Percentiles rank a stretch among this genome's conserved stretches.
Conservation (phyloP, 1,140 invertebrate species). For the Caenorhabditis inopinata region DNA sequence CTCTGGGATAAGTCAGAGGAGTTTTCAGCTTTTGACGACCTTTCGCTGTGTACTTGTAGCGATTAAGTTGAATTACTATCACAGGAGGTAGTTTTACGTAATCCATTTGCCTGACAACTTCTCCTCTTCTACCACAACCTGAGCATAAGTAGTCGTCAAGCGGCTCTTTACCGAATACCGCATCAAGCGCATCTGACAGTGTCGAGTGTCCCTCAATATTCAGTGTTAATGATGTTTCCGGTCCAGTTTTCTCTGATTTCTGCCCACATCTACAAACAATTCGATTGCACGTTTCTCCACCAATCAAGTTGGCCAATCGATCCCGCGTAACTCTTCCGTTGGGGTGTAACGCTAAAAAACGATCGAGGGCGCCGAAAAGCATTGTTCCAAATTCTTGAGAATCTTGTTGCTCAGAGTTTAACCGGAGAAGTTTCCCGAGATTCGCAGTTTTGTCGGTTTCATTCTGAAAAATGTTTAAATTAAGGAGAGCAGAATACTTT, state of each 20-base stretch:
- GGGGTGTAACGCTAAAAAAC: conserved; percentile 53
- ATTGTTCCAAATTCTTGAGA: conserved; percentile 62
- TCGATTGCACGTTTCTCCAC: not conserved
- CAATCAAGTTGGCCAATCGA: conserved; percentile 18
- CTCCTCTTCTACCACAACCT: conserved; percentile 47
- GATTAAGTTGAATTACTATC: conserved; percentile 57
- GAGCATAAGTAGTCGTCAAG: conserved; percentile 54
- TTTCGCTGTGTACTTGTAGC: conserved; percentile 56
- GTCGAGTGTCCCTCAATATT: conserved; percentile 55
- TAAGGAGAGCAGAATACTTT: not conserved
- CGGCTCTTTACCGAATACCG: conserved; percentile 52
- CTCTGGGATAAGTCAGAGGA: conserved; percentile 54
- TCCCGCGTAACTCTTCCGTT: conserved; percentile 50
- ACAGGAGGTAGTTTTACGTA: conserved; percentile 53
- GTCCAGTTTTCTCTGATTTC: conserved; percentile 40
- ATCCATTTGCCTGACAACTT: conserved; percentile 23
- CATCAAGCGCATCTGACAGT: conserved; percentile 52
- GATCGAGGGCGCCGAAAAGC: conserved; percentile 59
- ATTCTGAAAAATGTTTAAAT: conserved; percentile 22
- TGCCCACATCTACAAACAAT: conserved; percentile 45
- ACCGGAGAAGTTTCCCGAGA: conserved; percentile 49
- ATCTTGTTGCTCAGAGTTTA: conserved; percentile 64
- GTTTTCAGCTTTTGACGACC: conserved; percentile 52
- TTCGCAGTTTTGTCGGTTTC: not conserved
- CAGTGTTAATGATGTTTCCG: conserved; percentile 54